phyloP scores from a whole-genome alignment of 2,888 invertebrate genomes.

The Entomobrya proxima region DNA sequence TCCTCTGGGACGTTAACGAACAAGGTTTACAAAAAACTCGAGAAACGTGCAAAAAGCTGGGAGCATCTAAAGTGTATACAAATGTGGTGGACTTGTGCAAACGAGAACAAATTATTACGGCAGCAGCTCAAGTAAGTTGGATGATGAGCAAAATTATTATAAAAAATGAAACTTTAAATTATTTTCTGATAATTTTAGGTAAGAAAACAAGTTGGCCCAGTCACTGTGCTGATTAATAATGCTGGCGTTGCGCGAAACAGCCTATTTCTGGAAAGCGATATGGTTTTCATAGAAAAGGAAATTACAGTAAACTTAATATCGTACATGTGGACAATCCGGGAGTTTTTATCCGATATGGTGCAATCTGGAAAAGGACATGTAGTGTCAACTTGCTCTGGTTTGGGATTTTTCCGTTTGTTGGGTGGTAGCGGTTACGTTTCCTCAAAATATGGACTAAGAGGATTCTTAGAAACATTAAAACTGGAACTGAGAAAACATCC shows the following conservation, averaged over 20 bases:
- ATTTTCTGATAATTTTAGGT: conserved; percentile 76
- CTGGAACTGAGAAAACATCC: conserved; percentile 81
- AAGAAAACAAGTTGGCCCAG: conserved; percentile 80
- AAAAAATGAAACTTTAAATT: not conserved
- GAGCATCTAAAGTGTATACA: conserved; percentile 78
- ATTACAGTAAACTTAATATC: conserved; percentile 82
- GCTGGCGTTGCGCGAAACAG: conserved; percentile 82
- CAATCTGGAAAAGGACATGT: conserved; percentile 81
- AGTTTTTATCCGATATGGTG: conserved; percentile 82
- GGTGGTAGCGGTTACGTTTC: conserved; percentile 82
- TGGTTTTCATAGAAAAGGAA: conserved; percentile 80
- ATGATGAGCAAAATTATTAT: not conserved
- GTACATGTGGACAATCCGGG: conserved; percentile 82
- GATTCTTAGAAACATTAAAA: conserved; percentile 81
- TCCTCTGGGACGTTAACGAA: conserved; percentile 83
- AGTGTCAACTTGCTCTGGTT: conserved; percentile 82
- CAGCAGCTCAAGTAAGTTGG: not conserved
- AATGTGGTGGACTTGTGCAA: conserved; percentile 82
- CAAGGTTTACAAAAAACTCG: conserved; percentile 79
- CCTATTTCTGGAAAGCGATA: conserved; percentile 77
- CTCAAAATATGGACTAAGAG: conserved; percentile 83
- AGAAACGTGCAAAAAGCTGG: conserved; percentile 77
- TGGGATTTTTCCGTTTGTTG: conserved; percentile 81
- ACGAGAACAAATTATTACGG: conserved; percentile 78
- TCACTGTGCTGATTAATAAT: conserved; percentile 85